Conservation (phyloP, 2,888 invertebrate genomes). For the Idaea dimidiata region DNA sequence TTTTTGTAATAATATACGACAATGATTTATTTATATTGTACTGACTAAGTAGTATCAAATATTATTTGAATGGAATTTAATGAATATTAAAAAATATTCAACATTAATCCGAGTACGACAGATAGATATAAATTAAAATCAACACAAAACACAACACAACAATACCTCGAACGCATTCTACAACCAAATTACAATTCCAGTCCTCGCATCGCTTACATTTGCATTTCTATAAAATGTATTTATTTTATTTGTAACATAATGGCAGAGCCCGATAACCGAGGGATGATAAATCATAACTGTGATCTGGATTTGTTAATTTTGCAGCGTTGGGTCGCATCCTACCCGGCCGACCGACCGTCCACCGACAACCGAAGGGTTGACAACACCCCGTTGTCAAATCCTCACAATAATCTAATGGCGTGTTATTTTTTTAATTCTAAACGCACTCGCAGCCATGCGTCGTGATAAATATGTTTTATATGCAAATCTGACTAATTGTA, state of each 20-base stretch:
- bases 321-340: slow-evolving; percentile 22
- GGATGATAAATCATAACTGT: slow-evolving; percentile 69
- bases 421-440: slow-evolving; percentile 34
- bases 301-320: slow-evolving; percentile 72
- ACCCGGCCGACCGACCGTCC: slow-evolving; percentile 27
- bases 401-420: slow-evolving; percentile 33
- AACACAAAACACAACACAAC: slow-evolving; percentile 20
- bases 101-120: not conserved
- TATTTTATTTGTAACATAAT: slow-evolving; percentile 33
- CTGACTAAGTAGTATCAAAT: not conserved
- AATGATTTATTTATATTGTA: not conserved
- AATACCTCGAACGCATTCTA: slow-evolving; percentile 23
- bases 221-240: slow-evolving; percentile 31
- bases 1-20: not conserved
- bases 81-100: not conserved
- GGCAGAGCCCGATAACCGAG: slow-evolving; percentile 53
- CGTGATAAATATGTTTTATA: slow-evolving; percentile 66
- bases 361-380: slow-evolving; percentile 43
- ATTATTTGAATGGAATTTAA: not conserved
- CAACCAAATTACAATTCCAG: slow-evolving; percentile 26
- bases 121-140: slow-evolving; percentile 14
- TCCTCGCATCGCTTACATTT: slow-evolving; percentile 29
- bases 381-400: slow-evolving; percentile 33
- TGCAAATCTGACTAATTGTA: slow-evolving; percentile 76
- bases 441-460: slow-evolving; percentile 59